phyloP scores from a whole-genome alignment of 1,140 invertebrate species.

The Lamellibrachia luymesi region DNA sequence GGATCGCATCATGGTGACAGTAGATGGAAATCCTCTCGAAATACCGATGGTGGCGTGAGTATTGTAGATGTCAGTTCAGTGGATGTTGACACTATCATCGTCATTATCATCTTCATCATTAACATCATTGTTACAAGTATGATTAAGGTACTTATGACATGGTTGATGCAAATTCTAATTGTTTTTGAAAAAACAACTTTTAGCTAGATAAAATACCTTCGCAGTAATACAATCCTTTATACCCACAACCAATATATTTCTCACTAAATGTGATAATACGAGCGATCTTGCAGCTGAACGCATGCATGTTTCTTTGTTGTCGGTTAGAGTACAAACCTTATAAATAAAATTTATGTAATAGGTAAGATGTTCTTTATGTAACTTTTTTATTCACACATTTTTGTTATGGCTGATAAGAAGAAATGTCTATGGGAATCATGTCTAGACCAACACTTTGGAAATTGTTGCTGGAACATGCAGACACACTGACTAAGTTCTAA shows the following conservation, averaged over 20 bases:
- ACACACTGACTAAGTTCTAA: too few species aligned
- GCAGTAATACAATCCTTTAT: too few species aligned
- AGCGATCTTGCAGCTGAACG: too few species aligned
- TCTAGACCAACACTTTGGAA: too few species aligned
- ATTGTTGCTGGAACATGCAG: too few species aligned
- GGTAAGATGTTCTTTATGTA: not conserved
- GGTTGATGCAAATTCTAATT: too few species aligned
- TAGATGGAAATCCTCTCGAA: constrained; percentile 53
- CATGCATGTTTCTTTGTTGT: not conserved
- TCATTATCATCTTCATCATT: not conserved
- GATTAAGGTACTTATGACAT: not conserved
- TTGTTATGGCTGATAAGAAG: not conserved
- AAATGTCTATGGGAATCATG: not conserved
- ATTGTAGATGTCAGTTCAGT: constrained; percentile 33
- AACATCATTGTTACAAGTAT: not conserved
- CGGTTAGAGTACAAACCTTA: not conserved
- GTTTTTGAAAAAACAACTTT: too few species aligned
- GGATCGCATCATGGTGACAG: constrained; percentile 50
- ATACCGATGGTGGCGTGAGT: constrained; percentile 53
- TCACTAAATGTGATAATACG: too few species aligned
- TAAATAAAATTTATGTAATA: not conserved
- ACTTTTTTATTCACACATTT: not conserved
- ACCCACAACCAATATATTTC: too few species aligned
- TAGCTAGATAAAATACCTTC: too few species aligned
- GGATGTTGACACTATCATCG: not conserved